Percentiles rank a stretch among this genome's conserved stretches.
Conservation (phyloP, 1,140 invertebrate genomes). For the Plectrocnemia conspersa region DNA sequence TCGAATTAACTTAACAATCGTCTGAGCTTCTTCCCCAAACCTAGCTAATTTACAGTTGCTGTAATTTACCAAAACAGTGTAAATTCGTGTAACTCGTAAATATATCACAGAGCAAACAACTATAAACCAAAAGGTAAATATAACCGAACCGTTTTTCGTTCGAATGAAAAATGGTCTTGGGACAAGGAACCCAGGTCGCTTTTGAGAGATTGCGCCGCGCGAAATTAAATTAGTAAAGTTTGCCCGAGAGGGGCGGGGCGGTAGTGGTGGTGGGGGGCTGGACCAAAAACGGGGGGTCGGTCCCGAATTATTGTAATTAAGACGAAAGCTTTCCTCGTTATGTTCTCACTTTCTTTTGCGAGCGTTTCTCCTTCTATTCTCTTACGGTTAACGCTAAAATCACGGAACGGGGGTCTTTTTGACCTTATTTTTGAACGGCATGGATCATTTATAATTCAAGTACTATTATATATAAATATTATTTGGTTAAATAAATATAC, state of each 20-base stretch:
- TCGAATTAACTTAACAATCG: too few species aligned
- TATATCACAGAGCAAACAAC: too few species aligned
- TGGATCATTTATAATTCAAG: too few species aligned
- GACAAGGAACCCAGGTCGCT: slow-evolving; percentile 12
- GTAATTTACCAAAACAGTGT: too few species aligned
- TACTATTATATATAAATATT: too few species aligned
- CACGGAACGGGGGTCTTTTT: not conserved
- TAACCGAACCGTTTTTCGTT: not conserved
- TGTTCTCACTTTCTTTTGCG: slow-evolving; percentile 18
- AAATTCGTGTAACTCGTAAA: too few species aligned
- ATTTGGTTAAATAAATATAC: too few species aligned
- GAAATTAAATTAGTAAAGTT: slow-evolving; percentile 32
- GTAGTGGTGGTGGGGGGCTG: not conserved
- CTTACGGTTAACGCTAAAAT: not conserved
- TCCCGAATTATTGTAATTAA: slow-evolving; percentile 31
- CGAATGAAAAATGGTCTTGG: slow-evolving; percentile 11
- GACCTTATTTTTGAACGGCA: slow-evolving; percentile 9
- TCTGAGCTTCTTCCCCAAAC: too few species aligned
- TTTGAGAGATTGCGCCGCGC: slow-evolving; percentile 18
- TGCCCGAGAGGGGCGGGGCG: not conserved
- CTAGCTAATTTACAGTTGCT: too few species aligned
- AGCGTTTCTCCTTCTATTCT: slow-evolving; percentile 1
- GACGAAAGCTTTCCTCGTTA: slow-evolving; percentile 20
- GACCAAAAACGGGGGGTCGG: slow-evolving; percentile 16
- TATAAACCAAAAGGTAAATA: too few species aligned